Evolutionary conservation across 2,797 vertebrate genomes (phyloP), one percentile per base, ranked within the genome.

Genomic region (Sebastes itinus): DNA sequence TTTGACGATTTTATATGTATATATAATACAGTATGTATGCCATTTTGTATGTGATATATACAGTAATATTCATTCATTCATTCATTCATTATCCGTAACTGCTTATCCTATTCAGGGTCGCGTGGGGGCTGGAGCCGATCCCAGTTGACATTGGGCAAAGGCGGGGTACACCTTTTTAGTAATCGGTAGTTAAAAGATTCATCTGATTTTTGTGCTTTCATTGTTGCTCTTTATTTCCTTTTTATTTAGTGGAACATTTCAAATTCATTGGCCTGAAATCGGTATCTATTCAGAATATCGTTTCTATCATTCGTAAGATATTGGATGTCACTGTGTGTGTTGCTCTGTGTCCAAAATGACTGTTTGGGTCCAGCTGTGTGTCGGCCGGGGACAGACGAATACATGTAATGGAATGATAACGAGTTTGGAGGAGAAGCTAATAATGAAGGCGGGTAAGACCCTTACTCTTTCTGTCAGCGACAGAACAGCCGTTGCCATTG

Each of bases 371-470:
- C 5, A 18, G 6, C 70, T 33, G 62, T 67, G 71, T 56, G 59
- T 85, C 42, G 27, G 33, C 54, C 27, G 7, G 7, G 3, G 46
- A 69, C 76, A 9, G 75, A 66, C 80, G 78, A 68, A 92, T 88
- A 80, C 74, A 22, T 83, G 81, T 83, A 76, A 87, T 80, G 71
- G 77, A 82, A 86, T 79, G 81, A 80, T 88, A 87, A 90, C 75
- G 85, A 87, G 72, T 69, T 78, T 65, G 42, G 60, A 86, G 85
- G 61, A 81, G 72, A 42, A 4, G 73, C 60, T 76, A 58, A 77
- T 75, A 78, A 78, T 78, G 55, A 59, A 77, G 59, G 62, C 77
- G 77, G 75, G 58, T 2, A 14, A 25, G 61, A 59, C 72, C 58
- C 64, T 66, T 13, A 18, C n/a, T 87, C 67, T 75, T 64, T 46